Base-by-base conservation (phyloP, 2,888 invertebrate species). In the Molanna angustata region DNA sequence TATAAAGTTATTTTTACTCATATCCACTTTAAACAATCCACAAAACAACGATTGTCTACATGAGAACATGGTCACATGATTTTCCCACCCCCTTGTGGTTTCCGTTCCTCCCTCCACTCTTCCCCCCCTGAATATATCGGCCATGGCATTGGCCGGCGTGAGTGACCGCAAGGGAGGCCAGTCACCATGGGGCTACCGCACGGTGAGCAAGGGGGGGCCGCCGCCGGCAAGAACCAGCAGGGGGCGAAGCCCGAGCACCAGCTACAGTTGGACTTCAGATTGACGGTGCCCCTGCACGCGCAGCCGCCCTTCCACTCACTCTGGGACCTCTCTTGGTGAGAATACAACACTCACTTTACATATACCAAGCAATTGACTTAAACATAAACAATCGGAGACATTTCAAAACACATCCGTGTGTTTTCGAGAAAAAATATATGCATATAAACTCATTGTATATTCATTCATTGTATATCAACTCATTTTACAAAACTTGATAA, bases 211-310 rank as follows among this genome's bases (percentile, higher is more conserved):
- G n/a, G n/a, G 39, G 21, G 44, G 13, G 17, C 32, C 6, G 33
- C 45, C 35, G 37, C 31, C n/a, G 20, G 19, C 16, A 31, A 21
- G 1, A n/a, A n/a, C n/a, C n/a, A n/a, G n/a, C n/a, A 19, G 47
- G 68, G 19, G 40, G 20, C 64, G 18, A 21, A 17, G 37, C 35
- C n/a, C 16, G 65, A 70, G 7, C 64, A 73, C 2, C 63, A 67
- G 2, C 74, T 81, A 56, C 80, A 81, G 65, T 70, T 80, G 27
- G 80, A 81, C 66, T 68, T 76, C 14, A 75, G 75, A 1, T 74
- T 76, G 41, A 75, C 77, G 32, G 70, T 74, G 45, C 79, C 80
- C 58, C 65, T 69, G 48, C 64, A 64, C 51, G 70, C 76, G 35
- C 75, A 76, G 58, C 76, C 75, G n/a, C 74, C 76, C 14, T 80